These are phyloP conservation scores for Mylabris phalerata DNA, from an alignment of 1,140 invertebrate species.

Conservation along the genomic window DNA sequence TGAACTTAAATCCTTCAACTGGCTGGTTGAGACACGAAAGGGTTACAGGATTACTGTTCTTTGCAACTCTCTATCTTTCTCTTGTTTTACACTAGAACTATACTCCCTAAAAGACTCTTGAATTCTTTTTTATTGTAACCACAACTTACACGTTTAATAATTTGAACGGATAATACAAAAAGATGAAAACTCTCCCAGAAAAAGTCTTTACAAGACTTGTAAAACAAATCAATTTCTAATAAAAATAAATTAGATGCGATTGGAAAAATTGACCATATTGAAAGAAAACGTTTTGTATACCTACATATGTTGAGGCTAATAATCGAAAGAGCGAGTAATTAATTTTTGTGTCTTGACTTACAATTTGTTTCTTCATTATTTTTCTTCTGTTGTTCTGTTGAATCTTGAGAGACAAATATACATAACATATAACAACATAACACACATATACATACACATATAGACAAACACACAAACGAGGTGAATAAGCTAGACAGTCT, in stretches of 20 bases:
- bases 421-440: constrained; percentile 18
- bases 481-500: constrained; percentile 32
- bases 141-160: not conserved
- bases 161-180: too few species aligned
- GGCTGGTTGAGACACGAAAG: constrained; percentile 17
- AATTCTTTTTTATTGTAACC: not conserved
- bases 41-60: constrained; percentile 13
- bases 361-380: too few species aligned
- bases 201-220: too few species aligned
- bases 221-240: too few species aligned
- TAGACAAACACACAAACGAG: constrained; percentile 29
- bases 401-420: constrained; percentile 13
- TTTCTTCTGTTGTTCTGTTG: not conserved
- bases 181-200: too few species aligned
- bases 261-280: too few species aligned
- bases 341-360: too few species aligned
- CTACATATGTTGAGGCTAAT: not conserved
- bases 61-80: constrained; percentile 10
- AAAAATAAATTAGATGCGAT: too few species aligned
- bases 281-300: not conserved
- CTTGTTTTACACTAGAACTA: constrained; percentile 1
- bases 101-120: not conserved
- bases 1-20: constrained; percentile 18
- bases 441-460: constrained; percentile 20
- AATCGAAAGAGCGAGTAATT: constrained; percentile 9